Evolutionary conservation across 2,113 vertebrate genomes (phyloP), one percentile per base, ranked within the genome.

Genomic region (Tylochromis polylepis): DNA sequence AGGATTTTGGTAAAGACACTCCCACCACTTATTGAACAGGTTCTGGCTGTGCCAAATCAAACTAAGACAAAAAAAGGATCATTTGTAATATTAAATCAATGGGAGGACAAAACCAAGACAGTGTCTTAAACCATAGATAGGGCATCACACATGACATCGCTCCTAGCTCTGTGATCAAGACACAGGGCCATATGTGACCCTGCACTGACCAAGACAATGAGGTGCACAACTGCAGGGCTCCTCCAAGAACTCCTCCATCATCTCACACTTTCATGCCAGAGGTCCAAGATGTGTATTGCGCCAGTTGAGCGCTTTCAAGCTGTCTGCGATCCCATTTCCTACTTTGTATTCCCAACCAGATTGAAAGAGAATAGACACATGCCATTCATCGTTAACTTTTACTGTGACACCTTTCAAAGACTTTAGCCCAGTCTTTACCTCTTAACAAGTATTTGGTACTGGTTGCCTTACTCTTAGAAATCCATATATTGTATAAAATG

Each of bases 211-310:
- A n/a, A 55, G 53, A 55, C 4, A 11, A n/a, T n/a, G 53, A 53
- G 18, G 6, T 18, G 3, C 10, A 11, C 4, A 22, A 56, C 10
- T 11, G 8, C 9, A 51, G 16, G 18, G 27, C 16, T 31, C 18
- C 6, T 77, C 20, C 8, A 53, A 53, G 18, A 51, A 18, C 46
- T 77, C 27, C 29, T 27, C 70, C 70, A 5, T 29, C 70, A 51
- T 14, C 70, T 51, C 27, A 77, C 27, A 49, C 16, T 51, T 51
- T 77, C 70, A 77, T 51, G 46, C 72, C 46, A 77, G 24, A 77
- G 70, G 12, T 31, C 70, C 70, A 77, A 16, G 43, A 77, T 29
- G 10, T 20, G 24, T 18, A 20, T 29, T 72, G 41, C 10, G 22
- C 0, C 0, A 29, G 24, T 72, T 46, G 12, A 24, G 27, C 46